These are phyloP conservation scores for Margaritifera margaritifera DNA, from an alignment of 2,888 invertebrate species.

Conservation along the genomic window DNA sequence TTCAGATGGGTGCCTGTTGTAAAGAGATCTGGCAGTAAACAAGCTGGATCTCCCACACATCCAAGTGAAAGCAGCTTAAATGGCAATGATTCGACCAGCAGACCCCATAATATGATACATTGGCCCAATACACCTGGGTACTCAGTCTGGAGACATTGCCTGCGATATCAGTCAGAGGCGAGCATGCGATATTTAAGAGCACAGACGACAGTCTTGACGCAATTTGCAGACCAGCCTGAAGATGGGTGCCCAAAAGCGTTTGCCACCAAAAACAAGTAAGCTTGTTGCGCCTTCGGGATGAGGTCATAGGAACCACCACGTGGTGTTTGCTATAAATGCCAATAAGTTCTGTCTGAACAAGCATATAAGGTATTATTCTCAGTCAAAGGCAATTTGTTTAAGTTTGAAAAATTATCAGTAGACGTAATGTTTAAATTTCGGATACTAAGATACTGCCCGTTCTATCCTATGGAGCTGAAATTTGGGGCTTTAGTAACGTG, in stretches of 20 bases:
- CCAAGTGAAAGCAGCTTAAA: slow-evolving; percentile 38
- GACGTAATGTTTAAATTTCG: no score
- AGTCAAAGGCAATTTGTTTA: no score
- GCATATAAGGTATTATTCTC: no score
- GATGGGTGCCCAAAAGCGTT: slow-evolving; percentile 26
- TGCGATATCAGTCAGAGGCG: neutral
- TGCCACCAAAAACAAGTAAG: slow-evolving; percentile 36
- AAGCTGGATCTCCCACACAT: slow-evolving; percentile 31
- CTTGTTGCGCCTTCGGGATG: slow-evolving; percentile 40
- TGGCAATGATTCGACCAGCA: slow-evolving; percentile 36
- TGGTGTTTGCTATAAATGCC: no score
- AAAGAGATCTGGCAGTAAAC: slow-evolving; percentile 35
- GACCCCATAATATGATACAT: slow-evolving; percentile 35
- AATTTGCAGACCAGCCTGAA: slow-evolving; percentile 20
- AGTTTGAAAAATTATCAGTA: no score
- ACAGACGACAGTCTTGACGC: slow-evolving; percentile 31
- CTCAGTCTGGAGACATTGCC: neutral
- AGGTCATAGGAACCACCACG: slow-evolving; percentile 42
- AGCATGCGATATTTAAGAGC: slow-evolving; percentile 7
- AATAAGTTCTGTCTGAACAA: no score
- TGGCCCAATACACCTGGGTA: slow-evolving; percentile 32
- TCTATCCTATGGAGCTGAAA: no score
- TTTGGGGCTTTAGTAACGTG: no score
- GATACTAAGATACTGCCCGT: no score
- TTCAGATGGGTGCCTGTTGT: slow-evolving; percentile 51